Evolutionary conservation across 2,888 invertebrate genomes (phyloP).

Genomic region (Podotricha telesiphe): DNA sequence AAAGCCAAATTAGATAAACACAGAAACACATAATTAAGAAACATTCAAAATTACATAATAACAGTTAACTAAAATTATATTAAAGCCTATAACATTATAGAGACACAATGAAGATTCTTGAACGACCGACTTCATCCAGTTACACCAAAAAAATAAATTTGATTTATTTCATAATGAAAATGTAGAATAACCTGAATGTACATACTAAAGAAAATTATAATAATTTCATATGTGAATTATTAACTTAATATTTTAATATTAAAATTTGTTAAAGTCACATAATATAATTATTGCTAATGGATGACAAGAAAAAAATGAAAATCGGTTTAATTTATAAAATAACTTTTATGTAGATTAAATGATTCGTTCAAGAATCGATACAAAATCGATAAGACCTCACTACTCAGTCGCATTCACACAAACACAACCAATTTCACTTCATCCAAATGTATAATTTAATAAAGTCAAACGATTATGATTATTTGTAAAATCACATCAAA

Average conservation of each 20-base stretch:
- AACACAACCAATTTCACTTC: slow-evolving; percentile 18
- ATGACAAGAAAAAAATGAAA: neutral
- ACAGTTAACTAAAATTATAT: neutral
- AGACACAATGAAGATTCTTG: neutral
- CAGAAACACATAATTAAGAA: neutral
- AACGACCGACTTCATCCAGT: neutral
- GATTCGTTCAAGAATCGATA: neutral
- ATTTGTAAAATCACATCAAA: slow-evolving; percentile 53
- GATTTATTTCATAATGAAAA: neutral
- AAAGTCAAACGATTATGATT: slow-evolving; percentile 37
- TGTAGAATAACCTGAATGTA: neutral
- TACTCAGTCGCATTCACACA: slow-evolving; percentile 17
- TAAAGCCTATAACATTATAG: neutral
- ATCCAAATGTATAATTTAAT: slow-evolving; percentile 27
- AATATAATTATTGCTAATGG: neutral
- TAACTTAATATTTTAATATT: too few species aligned
- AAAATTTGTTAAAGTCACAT: too few species aligned
- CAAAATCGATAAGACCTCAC: neutral
- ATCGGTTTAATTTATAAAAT: neutral
- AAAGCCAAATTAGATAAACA: neutral
- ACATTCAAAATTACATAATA: neutral
- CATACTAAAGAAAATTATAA: neutral
- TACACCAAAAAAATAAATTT: neutral
- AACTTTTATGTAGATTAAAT: neutral
- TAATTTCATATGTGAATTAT: too few species aligned